Evolutionary conservation across 2,888 invertebrate genomes (phyloP), one percentile per base, ranked within the genome.

Genomic region (Cosmorhoe ocellata): DNA sequence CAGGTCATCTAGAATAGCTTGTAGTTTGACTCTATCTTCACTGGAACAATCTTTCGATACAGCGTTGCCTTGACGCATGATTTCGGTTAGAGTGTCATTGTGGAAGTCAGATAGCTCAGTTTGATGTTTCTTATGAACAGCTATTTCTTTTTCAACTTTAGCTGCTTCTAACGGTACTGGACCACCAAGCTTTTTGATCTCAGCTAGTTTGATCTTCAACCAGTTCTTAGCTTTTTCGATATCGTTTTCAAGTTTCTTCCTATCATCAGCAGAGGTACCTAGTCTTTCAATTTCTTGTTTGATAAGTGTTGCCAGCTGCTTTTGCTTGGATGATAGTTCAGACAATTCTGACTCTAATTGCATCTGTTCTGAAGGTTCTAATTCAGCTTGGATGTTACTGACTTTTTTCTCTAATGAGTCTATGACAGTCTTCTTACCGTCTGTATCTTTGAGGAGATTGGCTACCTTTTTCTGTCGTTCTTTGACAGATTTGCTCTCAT

Each of bases 351-450:
- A 91, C 72, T 96, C 95, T 39, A 98, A 81, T 72, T 95, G 93
- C 61, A 94, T 93, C 63, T 96, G 94, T 79, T 98, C 98, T 0
- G 93, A 92, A 4, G 95, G 93, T 76, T 98, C 97, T 28, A 98
- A 80, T 76, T 97, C 97, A 51, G 95, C 93, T 69, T 95, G 94
- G 86, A 98, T 95, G 61, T 96, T 95, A 54, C 93, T 93, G 9
- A 97, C 93, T 51, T 97, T 94, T 79, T 96, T 96, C 64, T 96
- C 95, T 18, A 98, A 84, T 0, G 95, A 95, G 65, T 97, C 96
- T 49, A 96, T 94, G 3, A 96, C 92, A 0, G 95, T 93, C 68
- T 95, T 94, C 77, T 97, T 97, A 6, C 95, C 94, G 67, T 97
- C 96, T 1, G 96, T 93, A 80, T 98, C 97, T 80, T 96, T 96